Evolutionary conservation across 2,797 vertebrate genomes (phyloP), one percentile per base, ranked within the genome.

Genomic region (Nyctibius grandis): DNA sequence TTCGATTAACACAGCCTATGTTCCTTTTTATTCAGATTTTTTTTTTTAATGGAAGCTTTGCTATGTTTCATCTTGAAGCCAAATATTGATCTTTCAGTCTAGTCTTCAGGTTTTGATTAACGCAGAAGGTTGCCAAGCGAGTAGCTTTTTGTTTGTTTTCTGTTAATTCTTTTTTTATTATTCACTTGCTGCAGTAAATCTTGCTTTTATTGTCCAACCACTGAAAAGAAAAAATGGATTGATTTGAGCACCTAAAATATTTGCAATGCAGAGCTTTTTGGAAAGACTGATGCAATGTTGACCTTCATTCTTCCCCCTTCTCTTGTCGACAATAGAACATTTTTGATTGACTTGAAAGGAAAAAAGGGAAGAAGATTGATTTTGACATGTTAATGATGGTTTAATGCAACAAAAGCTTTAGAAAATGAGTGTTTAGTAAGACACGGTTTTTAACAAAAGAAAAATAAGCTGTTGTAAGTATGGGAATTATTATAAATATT

Each of bases 151-250:
- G 97, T 98, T 98, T 97, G 97, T 98, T 97, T 98, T 97, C 97
- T 97, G 96, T 96, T 98, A 98, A 98, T 98, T 98, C 94, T 64
- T 95, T 98, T 98, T 98, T 98, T 98, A 98, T 98, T 97, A 98
- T 98, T 98, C 96, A 97, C 96, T 97, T 94, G 93, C 96, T 93
- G 93, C 96, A 96, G 97, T 98, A 98, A 98, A 98, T 97, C 97
- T 98, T 97, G 90, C 91, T 98, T 97, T 98, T 98, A 98, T 97
- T 98, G 97, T 98, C 94, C 95, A 97, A 92, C 91, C 61, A 91
- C 96, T 95, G 96, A 97, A 97, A 93, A 98, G 94, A 94, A 96
- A 97, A 98, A 97, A 97, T 95, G 67, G 96, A 98, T 98, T 98
- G 96, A 98, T 97, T 95, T 96, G 85, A 97, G 94, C 72, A 96